These are phyloP conservation scores for Struthio camelus DNA, from an alignment of 2,113 vertebrate genomes.

Conservation along the genomic window DNA sequence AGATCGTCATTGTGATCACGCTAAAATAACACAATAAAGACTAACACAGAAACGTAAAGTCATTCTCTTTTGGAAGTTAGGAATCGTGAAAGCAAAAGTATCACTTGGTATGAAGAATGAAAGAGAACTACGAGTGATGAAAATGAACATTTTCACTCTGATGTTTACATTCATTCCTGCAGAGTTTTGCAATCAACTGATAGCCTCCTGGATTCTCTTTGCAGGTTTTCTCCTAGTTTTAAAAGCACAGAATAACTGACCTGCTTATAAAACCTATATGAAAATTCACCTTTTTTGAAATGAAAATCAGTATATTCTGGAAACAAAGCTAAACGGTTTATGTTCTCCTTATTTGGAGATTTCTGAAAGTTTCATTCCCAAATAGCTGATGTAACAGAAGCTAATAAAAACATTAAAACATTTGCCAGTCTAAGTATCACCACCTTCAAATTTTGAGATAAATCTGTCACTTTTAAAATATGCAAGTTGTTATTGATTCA, in stretches of 20 bases:
- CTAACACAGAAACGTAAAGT: background rate
- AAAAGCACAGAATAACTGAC: background rate
- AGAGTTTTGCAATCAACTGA: background rate
- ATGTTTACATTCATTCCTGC: background rate
- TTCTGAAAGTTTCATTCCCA: background rate
- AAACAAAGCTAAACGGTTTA: background rate
- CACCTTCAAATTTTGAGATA: background rate
- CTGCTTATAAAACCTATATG: background rate
- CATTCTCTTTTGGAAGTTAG: background rate
- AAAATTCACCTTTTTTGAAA: background rate
- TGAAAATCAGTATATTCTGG: background rate
- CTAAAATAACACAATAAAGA: background rate
- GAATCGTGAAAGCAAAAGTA: background rate
- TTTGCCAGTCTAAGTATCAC: background rate
- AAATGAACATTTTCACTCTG: background rate
- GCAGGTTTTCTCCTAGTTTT: background rate
- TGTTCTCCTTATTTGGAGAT: background rate
- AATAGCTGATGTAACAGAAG: background rate
- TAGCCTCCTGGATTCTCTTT: background rate
- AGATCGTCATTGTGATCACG: background rate
- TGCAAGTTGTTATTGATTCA: background rate
- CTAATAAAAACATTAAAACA: background rate
- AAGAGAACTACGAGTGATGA: background rate
- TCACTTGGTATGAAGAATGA: background rate
- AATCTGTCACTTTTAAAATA: background rate